Percentiles rank a stretch among this genome's conserved stretches.
These are phyloP conservation scores for Aporophyla lueneburgensis DNA, from an alignment of 2,888 invertebrate species.

Conservation along the genomic window DNA sequence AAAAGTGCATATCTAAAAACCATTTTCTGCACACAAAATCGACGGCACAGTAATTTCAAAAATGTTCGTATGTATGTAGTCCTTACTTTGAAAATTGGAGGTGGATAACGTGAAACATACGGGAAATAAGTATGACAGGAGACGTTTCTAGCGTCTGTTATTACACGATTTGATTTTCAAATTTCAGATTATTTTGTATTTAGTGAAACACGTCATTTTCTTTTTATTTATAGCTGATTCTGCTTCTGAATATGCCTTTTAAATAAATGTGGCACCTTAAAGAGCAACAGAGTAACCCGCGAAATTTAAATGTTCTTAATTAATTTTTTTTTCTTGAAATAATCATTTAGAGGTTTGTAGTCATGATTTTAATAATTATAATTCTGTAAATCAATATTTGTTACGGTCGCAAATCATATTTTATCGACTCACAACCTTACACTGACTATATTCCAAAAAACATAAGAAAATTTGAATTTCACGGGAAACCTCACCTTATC, in stretches of 20 bases:
- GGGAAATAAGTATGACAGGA: not conserved
- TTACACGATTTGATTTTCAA: not conserved
- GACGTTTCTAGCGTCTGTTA: not conserved
- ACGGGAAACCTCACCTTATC: too few relatives aligned
- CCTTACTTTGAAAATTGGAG: conserved; percentile 69
- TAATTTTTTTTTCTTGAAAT: too few relatives aligned
- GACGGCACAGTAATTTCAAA: conserved; percentile 64
- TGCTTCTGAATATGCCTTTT: not conserved
- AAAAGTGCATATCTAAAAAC: conserved; percentile 45
- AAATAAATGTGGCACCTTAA: not conserved
- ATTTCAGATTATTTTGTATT: not conserved
- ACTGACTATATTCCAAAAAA: too few relatives aligned
- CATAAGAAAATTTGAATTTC: too few relatives aligned
- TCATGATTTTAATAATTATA: too few relatives aligned
- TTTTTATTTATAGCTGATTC: not conserved
- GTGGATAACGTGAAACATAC: conserved; percentile 63
- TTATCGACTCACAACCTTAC: too few relatives aligned
- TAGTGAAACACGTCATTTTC: not conserved
- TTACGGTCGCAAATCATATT: too few relatives aligned
- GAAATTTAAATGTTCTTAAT: too few relatives aligned
- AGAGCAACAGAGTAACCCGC: too few relatives aligned
- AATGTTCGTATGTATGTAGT: conserved; percentile 64
- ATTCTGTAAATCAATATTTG: too few relatives aligned
- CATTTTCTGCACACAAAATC: conserved; percentile 62
- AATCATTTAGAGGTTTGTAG: too few relatives aligned